Percentiles rank a stretch among this genome's conserved stretches.
These are phyloP conservation scores for Pseudobourletiella spinata DNA, from an alignment of 1,140 invertebrate genomes.

Conservation along the genomic window DNA sequence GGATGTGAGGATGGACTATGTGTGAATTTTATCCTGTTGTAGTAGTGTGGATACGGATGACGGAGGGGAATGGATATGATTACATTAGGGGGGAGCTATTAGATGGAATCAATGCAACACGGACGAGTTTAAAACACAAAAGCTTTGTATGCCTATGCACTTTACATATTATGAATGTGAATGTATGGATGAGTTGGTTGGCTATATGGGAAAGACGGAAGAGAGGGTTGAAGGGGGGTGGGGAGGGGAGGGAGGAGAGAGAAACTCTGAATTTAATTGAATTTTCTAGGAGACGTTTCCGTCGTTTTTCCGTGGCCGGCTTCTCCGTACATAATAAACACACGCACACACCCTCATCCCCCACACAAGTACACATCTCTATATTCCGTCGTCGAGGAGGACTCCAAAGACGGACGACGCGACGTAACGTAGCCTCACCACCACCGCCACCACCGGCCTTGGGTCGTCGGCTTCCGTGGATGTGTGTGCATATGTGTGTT, in stretches of 20 bases:
- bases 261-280: conserved; percentile 8
- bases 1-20: neutral
- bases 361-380: no score
- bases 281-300: conserved; percentile 9
- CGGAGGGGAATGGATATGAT: conserved; percentile 9
- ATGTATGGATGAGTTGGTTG: neutral
- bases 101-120: conserved; percentile 12
- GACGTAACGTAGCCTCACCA: neutral
- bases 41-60: no score
- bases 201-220: neutral
- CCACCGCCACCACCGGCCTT: neutral
- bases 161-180: conserved; percentile 18
- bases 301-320: neutral
- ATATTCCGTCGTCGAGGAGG: neutral
- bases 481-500: no score
- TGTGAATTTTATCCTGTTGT: no score
- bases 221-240: neutral
- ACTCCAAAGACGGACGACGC: neutral
- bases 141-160: conserved; percentile 1
- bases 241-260: neutral
- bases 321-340: no score
- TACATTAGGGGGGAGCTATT: conserved; percentile 7
- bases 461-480: no score
- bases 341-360: no score
- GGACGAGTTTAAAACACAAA: conserved; percentile 5